Evolutionary conservation across 2,888 invertebrate genomes (phyloP), one percentile per base, ranked within the genome.

Genomic region (Plebejus argus): DNA sequence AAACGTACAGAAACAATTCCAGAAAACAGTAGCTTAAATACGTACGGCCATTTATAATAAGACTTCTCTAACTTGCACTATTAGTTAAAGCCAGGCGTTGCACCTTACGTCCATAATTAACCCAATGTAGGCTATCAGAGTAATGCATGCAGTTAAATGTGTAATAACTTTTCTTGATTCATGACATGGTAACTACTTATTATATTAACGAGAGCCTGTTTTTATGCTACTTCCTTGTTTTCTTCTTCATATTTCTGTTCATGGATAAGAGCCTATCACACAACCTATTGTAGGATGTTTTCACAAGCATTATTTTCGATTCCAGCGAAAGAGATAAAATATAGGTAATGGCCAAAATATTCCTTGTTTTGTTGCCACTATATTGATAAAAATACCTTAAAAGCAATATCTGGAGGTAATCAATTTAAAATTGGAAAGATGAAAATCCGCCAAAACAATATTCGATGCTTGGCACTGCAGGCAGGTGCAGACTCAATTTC

Each of bases 111-210:
- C 66, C 66, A 33, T n/a, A n/a, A n/a, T 66, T 66, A 66, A 28
- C 66, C 66, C 66, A 33, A 66, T 66, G 66, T 66, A 66, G 66
- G 66, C 66, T 66, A 66, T 66, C 66, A 66, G 15, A 5, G 66
- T 66, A 66, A 66, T 66, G 66, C 66, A 66, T 66, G 66, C 66
- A 66, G 66, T 66, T 66, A 66, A 66, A 66, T 66, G 28, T 66
- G 28, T 66, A 66, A 66, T 66, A 66, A 66, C 66, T 66, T 33
- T 66, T 12, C 66, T 28, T 66, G 33, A 66, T 66, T 66, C 28
- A 28, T 28, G 28, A 28, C 28, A 28, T 28, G 28, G 28, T 28
- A 28, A 28, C 28, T 28, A 66, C 66, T 33, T 66, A 66, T 66
- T 28, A 33, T 66, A 28, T 33, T 33, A 66, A 49, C 10, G 10